Base-by-base conservation (phyloP, 2,888 invertebrate species). In the Beris chalybata region DNA sequence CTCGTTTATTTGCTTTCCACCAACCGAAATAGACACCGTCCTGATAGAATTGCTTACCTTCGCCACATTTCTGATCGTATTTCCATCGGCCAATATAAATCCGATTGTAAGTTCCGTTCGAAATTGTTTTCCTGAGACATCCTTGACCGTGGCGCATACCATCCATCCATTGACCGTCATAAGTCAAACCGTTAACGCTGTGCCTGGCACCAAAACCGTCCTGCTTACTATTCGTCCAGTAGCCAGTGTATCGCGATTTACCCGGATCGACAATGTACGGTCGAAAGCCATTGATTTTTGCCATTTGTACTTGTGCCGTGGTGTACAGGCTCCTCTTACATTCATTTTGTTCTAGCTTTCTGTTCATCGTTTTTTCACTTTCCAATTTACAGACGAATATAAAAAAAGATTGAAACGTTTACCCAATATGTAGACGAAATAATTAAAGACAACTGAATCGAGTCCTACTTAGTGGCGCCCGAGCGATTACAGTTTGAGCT, bases 11-110 rank as follows among this genome's bases (percentile, higher is more conserved):
- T 3, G 71, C 63, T 43, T 71, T 64, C 80, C 80, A 80, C 32
- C 73, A 70, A 6, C 79, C 79, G 55, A 75, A 79, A 66, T 78
- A 79, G 3, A 76, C 72, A 2, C 78, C 77, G 66, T 79, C 74
- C 0, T 71, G 44, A 45, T 75, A 78, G 67, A 76, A 77, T 54
- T 78, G 75, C 59, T 79, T 79, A n/a, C 81, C 81, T 67, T 76
- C 77, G 6, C 79, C 81, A 54, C 73, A 74, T 65, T 78, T 79
- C 71, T 73, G 73, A 50, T 75, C 77, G 29, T 76, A 69, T 11
- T 58, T 58, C 79, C 80, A 80, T 13, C 74, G 67, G 0, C 81
- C 81, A 7, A 77, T 65, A 55, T 79, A 80, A 65, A 80, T 71
- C 7, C 74, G 68, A 38, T 74, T 66, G 9, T 73, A 58, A 30